Base-by-base conservation (phyloP, 1,140 invertebrate genomes). In the Drosophila dunni region DNA sequence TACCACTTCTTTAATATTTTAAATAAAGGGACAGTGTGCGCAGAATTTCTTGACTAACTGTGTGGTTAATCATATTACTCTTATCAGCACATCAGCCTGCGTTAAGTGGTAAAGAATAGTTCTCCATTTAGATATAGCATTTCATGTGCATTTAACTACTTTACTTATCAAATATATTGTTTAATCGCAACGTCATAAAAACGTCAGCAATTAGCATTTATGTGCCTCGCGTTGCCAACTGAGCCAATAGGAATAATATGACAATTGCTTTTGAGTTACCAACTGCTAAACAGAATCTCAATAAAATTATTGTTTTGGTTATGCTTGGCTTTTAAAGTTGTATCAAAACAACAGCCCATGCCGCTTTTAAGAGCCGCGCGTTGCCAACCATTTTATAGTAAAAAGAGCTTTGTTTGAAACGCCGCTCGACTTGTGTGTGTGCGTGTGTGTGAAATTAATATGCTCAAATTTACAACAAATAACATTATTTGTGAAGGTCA, bases 401-500 rank as follows among this genome's bases (percentile, higher is more conserved):
- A 17, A 24, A 29, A 5, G n/a, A 56, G 57, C 71, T 74, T 74
- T 62, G 63, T 53, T 81, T 69, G 15, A 38, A 56, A 42, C 54
- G 60, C 29, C 60, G 40, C 62, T 10, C 62, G 56, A 33, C 57
- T 77, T 70, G 9, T 29, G 1, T 45, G 8, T 42, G 5, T 73
- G 57, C 38, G 34, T 74, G 45, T 29, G 29, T 62, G 38, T 44
- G 40, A 8, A 57, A n/a, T 58, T 29, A 53, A 58, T 53, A 72
- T 13, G 36, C 62, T 57, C 40, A n/a, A 20, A 44, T 50, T 44
- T 54, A 74, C 36, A 68, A 34, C 13, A 45, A 40, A 53, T 9
- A 62, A 17, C 40, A 60, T 51, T 11, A 54, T 15, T 15, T 34
- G 9, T 61, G 65, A 88, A 88, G 80, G 83, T 88, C 63, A 54